Percentiles rank a stretch among this genome's conserved stretches.
These are phyloP conservation scores for Microtus pennsylvanicus DNA, from an alignment of 2,113 vertebrate genomes.

Conservation along the genomic window DNA sequence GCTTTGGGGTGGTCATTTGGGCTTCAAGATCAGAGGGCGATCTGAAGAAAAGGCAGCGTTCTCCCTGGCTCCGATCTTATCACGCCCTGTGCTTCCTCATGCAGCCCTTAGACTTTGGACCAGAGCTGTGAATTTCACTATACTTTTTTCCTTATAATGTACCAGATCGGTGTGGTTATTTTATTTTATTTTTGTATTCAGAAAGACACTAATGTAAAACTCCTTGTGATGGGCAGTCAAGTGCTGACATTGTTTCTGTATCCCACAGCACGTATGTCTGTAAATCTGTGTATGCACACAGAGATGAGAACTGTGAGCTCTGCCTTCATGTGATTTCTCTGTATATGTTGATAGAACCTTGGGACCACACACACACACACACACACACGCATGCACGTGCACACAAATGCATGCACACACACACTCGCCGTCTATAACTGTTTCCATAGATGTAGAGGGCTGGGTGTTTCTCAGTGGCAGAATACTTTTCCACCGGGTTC, in stretches of 20 bases:
- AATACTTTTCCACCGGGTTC: neutral
- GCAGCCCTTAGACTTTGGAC: neutral
- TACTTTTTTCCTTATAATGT: neutral
- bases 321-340: neutral
- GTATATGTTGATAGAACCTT: neutral
- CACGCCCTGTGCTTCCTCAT: no score
- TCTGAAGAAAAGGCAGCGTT: accelerated
- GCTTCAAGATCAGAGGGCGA: neutral
- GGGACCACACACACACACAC: no score
- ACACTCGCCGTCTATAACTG: neutral
- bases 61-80: no score
- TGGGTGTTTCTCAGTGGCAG: neutral
- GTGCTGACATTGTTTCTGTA: neutral
- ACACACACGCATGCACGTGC: no score
- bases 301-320: neutral
- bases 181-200: neutral
- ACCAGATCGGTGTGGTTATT: neutral
- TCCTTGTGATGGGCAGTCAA: neutral
- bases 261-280: neutral
- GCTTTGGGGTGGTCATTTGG: neutral
- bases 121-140: neutral
- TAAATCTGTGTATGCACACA: neutral
- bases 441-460: neutral
- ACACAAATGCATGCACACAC: neutral
- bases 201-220: neutral